Percentiles rank a stretch among this genome's conserved stretches.
Conservation (phyloP, 2,113 vertebrate genomes). For the Lipophrys pholis region DNA sequence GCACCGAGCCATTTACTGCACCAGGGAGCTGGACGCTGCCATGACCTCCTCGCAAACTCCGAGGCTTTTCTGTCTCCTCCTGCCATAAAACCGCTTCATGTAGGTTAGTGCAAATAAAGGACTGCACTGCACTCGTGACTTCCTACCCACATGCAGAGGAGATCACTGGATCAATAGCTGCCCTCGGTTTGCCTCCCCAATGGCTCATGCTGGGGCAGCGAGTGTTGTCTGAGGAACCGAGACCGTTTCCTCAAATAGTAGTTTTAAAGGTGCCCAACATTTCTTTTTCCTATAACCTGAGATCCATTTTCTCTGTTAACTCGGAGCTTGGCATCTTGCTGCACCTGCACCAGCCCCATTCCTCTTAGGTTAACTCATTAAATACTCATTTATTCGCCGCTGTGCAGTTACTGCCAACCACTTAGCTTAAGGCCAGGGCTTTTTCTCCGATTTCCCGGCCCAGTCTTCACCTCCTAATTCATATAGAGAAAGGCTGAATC, state of each 20-base stretch:
- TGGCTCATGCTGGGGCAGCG: conserved; percentile 19
- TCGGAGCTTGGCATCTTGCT: not conserved
- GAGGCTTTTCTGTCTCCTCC: conserved; percentile 49
- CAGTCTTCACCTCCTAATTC: conserved; percentile 9
- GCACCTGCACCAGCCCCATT: not conserved
- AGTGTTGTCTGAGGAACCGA: conserved; percentile 21
- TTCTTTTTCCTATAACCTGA: not conserved
- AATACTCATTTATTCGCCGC: conserved; percentile 11
- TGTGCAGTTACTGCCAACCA: conserved; percentile 2
- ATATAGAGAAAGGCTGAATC: not conserved
- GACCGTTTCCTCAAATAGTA: conserved; percentile 29
- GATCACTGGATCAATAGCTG: conserved; percentile 60
- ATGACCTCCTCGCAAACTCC: conserved; percentile 65
- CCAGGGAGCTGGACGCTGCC: conserved; percentile 57
- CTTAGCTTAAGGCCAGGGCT: not conserved
- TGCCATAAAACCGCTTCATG: conserved; percentile 59
- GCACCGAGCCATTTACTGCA: conserved; percentile 62
- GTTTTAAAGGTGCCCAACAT: conserved; percentile 20
- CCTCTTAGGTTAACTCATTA: conserved; percentile 14
- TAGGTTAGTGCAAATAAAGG: conserved; percentile 68
- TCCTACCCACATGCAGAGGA: conserved; percentile 58
- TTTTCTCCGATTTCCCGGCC: conserved; percentile 16
- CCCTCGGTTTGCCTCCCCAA: conserved; percentile 37
- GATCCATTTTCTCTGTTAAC: not conserved
- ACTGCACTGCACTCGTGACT: conserved; percentile 53